Conservation (phyloP, 35 echinoderm and acorn worm species). For the Apostichopus parvimensis region DNA sequence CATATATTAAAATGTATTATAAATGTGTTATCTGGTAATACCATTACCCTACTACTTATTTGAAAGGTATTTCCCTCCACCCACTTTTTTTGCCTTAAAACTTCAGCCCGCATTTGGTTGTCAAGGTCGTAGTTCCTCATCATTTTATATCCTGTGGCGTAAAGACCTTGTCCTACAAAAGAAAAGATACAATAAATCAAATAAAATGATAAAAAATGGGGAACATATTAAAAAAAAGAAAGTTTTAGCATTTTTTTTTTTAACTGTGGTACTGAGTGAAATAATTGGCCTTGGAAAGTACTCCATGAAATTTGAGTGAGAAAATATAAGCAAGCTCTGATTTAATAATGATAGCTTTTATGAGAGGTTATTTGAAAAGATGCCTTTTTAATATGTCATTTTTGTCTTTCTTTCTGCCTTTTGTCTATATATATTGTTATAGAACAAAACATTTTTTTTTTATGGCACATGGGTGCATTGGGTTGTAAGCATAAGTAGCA, state of each 20-base stretch:
- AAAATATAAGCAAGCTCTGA: neutral
- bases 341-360: neutral
- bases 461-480: neutral
- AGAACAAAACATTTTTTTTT: neutral
- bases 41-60: neutral
- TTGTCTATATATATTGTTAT: neutral
- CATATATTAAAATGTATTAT: too few species aligned
- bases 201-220: too few species aligned
- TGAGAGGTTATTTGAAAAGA: constrained; percentile 19
- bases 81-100: neutral
- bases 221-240: too few species aligned
- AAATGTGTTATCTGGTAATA: neutral
- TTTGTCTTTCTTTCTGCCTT: neutral
- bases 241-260: neutral
- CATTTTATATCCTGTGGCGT: neutral
- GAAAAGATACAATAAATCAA: neutral
- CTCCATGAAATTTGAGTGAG: neutral
- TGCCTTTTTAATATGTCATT: constrained; percentile 2
- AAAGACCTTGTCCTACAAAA: neutral
- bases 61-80: neutral
- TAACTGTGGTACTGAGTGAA: neutral
- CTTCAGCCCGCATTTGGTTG: neutral
- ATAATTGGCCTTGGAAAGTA: neutral
- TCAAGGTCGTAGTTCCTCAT: neutral
- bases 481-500: neutral